Percentiles rank a stretch among this genome's conserved stretches.
These are phyloP conservation scores for Lipophrys pholis DNA, from an alignment of 2,113 vertebrate genomes.

Conservation along the genomic window DNA sequence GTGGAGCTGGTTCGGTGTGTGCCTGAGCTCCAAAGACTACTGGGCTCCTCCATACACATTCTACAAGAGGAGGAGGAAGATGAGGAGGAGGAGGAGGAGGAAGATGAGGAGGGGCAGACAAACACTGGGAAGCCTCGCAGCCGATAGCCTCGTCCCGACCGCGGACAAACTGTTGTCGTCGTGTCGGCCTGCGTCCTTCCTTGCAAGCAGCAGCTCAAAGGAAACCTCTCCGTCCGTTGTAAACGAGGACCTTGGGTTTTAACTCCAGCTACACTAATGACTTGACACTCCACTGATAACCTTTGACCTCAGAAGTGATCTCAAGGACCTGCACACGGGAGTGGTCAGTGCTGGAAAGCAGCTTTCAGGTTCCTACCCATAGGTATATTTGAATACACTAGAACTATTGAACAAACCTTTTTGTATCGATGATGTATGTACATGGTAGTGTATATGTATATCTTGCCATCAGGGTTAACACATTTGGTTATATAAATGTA, in stretches of 20 bases:
- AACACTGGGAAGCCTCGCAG: conserved; percentile 58
- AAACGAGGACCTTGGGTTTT: conserved; percentile 40
- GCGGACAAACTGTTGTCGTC: conserved; percentile 20
- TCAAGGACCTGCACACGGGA: conserved; percentile 59
- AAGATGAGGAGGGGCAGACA: conserved; percentile 31
- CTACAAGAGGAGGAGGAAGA: conserved; percentile 77
- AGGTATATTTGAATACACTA: conserved; percentile 81
- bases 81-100: conserved; percentile 61
- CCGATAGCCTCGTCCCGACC: conserved; percentile 69
- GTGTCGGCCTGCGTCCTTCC: conserved; percentile 29
- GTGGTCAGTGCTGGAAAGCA: conserved; percentile 65
- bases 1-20: conserved; percentile 94
- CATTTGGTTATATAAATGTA: conserved; percentile 79
- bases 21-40: conserved; percentile 91
- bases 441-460: conserved; percentile 82
- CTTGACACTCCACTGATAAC: conserved; percentile 57
- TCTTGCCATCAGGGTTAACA: conserved; percentile 83
- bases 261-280: conserved; percentile 54
- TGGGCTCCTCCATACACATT: conserved; percentile 89
- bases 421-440: conserved; percentile 73
- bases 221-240: conserved; percentile 69
- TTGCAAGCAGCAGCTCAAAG: conserved; percentile 53
- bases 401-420: conserved; percentile 64
- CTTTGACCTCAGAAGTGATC: conserved; percentile 70
- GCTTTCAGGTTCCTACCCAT: conserved; percentile 81